phyloP scores from a whole-genome alignment of 2,797 vertebrate species.

The Dipus sagitta region DNA sequence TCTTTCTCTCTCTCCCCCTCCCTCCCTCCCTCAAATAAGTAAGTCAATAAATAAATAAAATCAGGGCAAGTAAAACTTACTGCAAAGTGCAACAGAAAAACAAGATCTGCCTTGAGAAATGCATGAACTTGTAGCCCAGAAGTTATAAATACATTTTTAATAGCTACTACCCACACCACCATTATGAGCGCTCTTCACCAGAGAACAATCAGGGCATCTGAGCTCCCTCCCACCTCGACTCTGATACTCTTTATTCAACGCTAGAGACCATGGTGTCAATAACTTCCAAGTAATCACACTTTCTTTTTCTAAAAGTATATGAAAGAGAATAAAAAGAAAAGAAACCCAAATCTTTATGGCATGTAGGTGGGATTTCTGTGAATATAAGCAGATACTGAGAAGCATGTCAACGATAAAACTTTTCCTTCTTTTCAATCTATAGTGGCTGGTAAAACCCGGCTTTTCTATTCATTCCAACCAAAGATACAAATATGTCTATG shows the following conservation, averaged over 20 bases:
- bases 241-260: background rate
- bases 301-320: slow-evolving; percentile 30
- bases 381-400: slow-evolving; percentile 42
- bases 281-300: background rate
- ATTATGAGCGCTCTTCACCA: slow-evolving; percentile 1
- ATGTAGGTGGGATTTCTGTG: background rate
- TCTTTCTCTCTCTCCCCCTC: too few species aligned
- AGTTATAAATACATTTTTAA: background rate
- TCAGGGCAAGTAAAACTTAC: slow-evolving; percentile 47
- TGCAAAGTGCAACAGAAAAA: slow-evolving; percentile 21
- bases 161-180: background rate
- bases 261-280: background rate
- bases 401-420: slow-evolving; percentile 1
- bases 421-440: slow-evolving; percentile 52
- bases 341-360: slow-evolving; percentile 18
- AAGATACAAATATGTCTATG: slow-evolving; percentile 28
- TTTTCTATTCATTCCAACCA: slow-evolving; percentile 36
- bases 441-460: background rate
- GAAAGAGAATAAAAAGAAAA: background rate
- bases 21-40: too few species aligned
- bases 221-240: background rate
- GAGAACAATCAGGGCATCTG: slow-evolving; percentile 41
- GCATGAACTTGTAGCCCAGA: slow-evolving; percentile 41
- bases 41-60: background rate
- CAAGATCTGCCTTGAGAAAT: slow-evolving; percentile 40